phyloP scores from a whole-genome alignment of 2,888 invertebrate species.

The Apodemia hepburni region DNA sequence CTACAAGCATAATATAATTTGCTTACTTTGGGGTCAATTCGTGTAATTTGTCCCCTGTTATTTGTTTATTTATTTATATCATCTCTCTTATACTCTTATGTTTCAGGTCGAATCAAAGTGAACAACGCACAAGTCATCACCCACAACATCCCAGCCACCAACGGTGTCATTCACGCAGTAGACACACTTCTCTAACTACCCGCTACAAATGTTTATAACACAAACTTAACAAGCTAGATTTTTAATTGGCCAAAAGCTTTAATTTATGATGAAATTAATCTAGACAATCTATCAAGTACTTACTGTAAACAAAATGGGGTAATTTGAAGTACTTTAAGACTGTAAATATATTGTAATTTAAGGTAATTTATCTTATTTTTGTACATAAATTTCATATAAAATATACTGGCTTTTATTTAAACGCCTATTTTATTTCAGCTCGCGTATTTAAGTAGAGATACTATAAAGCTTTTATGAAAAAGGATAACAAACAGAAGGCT shows the following conservation, averaged over 20 bases:
- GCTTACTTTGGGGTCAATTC: too few relatives aligned
- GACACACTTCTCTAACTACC: conserved; percentile 75
- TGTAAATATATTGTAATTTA: conserved; percentile 72
- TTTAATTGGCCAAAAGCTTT: conserved; percentile 13
- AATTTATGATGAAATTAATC: conserved; percentile 15
- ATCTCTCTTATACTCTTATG: background rate
- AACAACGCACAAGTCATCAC: conserved; percentile 91
- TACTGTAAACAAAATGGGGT: conserved; percentile 10
- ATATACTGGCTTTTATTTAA: conserved; percentile 19
- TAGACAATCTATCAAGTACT: conserved; percentile 11
- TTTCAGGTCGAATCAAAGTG: conserved; percentile 89
- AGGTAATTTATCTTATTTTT: conserved; percentile 71
- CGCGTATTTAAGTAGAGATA: background rate
- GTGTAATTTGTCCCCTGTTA: too few relatives aligned
- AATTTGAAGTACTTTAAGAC: conserved; percentile 49
- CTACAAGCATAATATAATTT: too few relatives aligned
- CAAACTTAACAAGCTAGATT: background rate
- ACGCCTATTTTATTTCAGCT: too few relatives aligned
- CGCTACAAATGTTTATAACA: conserved; percentile 29
- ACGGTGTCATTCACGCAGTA: conserved; percentile 92
- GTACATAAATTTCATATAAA: conserved; percentile 63
- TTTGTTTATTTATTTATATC: too few relatives aligned
- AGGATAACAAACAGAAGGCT: too few relatives aligned
- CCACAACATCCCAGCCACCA: conserved; percentile 92
- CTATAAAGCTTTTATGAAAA: background rate